Conservation (phyloP, 2,888 invertebrate species). For the Stenotaenia linearis region DNA sequence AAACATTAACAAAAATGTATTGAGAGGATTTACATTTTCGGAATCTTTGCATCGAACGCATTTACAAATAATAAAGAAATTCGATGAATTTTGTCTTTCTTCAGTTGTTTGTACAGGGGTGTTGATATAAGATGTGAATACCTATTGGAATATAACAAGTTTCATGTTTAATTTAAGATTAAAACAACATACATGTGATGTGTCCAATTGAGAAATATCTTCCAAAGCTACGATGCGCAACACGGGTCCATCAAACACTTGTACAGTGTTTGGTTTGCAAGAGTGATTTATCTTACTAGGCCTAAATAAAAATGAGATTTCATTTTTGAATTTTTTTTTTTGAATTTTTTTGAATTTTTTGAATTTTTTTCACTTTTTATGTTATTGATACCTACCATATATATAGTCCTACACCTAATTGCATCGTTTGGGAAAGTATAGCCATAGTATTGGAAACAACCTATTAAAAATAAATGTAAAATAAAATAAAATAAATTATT, state of each 20-base stretch:
- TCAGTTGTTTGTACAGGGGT: too few species aligned
- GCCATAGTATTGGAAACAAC: too few species aligned
- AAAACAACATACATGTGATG: neutral
- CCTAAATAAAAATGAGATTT: slow-evolving; percentile 37
- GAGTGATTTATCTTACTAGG: slow-evolving; percentile 85
- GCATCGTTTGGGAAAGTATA: too few species aligned
- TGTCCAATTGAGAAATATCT: neutral
- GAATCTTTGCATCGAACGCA: too few species aligned
- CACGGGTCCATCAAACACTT: slow-evolving; percentile 74
- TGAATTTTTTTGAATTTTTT: neutral
- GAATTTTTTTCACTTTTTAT: slow-evolving; percentile 48
- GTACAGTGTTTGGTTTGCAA: slow-evolving; percentile 80
- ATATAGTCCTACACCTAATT: too few species aligned
- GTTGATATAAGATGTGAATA: neutral
- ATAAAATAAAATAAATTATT: too few species aligned
- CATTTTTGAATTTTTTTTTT: too few species aligned
- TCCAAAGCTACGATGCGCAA: slow-evolving; percentile 54
- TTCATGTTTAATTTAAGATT: neutral
- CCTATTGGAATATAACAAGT: neutral
- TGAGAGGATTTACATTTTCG: too few species aligned
- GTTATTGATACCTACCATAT: too few species aligned
- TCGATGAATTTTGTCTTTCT: too few species aligned
- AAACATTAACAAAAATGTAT: slow-evolving; percentile 60
- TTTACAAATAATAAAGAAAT: too few species aligned
- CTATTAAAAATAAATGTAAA: too few species aligned